phyloP scores from a whole-genome alignment of 2,797 vertebrate genomes.

The Choloepus didactylus region DNA sequence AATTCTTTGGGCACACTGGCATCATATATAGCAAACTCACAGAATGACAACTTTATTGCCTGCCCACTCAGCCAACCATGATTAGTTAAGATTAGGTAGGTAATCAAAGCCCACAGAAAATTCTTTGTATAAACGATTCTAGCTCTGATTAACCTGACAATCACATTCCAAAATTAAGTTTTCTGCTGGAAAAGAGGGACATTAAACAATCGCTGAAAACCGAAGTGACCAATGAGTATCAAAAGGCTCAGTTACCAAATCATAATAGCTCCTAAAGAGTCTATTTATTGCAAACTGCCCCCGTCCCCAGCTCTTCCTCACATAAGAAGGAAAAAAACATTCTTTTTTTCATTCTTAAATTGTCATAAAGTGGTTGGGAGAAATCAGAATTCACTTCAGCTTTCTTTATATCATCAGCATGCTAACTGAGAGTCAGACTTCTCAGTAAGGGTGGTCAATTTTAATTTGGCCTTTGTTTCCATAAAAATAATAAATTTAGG shows the following conservation, averaged over 20 bases:
- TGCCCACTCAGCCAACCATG: conserved; percentile 75
- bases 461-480: conserved; percentile 70
- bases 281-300: background rate
- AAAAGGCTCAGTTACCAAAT: background rate
- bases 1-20: conserved; percentile 46
- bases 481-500: conserved; percentile 74
- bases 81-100: conserved; percentile 80
- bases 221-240: conserved; percentile 74
- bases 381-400: background rate
- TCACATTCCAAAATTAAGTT: conserved; percentile 83
- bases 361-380: background rate
- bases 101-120: conserved; percentile 83
- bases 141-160: conserved; percentile 85
- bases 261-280: conserved; percentile 54
- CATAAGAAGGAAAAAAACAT: background rate
- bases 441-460: conserved; percentile 51
- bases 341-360: background rate
- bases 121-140: conserved; percentile 87
- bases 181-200: conserved; percentile 59
- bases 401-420: background rate
- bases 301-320: background rate
- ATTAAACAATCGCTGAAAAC: conserved; percentile 75
- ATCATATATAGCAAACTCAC: conserved; percentile 64
- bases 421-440: background rate
- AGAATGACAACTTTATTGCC: conserved; percentile 50